A percentile compares a stretch with the other conserved stretches of the same genome.
These are phyloP conservation scores for Vidua macroura DNA, from an alignment of 2,113 vertebrate genomes.

Conservation along the genomic window DNA sequence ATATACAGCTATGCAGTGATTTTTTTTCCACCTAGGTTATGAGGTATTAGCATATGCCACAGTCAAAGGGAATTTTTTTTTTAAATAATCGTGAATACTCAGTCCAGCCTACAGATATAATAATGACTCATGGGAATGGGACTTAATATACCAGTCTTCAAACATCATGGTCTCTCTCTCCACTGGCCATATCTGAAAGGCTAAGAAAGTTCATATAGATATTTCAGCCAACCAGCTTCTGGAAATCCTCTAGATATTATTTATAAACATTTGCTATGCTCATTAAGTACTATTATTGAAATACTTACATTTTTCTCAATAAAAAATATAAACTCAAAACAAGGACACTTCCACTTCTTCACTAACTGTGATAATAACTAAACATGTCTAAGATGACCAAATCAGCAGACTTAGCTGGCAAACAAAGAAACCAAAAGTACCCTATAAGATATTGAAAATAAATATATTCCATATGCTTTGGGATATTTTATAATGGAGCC, in stretches of 20 bases:
- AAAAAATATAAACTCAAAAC: neutral
- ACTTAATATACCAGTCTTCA: neutral
- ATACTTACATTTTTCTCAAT: neutral
- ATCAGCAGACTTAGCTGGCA: neutral
- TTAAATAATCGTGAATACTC: neutral
- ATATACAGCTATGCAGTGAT: neutral
- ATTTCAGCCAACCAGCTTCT: neutral
- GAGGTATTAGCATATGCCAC: neutral
- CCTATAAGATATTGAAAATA: neutral
- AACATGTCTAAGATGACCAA: neutral
- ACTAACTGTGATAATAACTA: neutral
- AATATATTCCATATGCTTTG: neutral
- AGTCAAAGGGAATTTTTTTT: neutral
- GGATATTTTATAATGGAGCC: neutral
- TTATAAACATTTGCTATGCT: neutral
- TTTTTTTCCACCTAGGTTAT: neutral
- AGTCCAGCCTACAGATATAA: neutral
- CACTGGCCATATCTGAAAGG: neutral
- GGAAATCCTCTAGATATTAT: neutral
- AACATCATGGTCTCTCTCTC: neutral
- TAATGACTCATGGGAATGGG: neutral
- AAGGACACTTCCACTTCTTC: neutral
- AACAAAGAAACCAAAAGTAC: neutral
- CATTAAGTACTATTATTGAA: neutral
- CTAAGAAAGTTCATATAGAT: neutral